Evolutionary conservation across 1,140 invertebrate genomes (phyloP), one percentile per base, ranked within the genome.

Genomic region (Macrocentrus cingulum): DNA sequence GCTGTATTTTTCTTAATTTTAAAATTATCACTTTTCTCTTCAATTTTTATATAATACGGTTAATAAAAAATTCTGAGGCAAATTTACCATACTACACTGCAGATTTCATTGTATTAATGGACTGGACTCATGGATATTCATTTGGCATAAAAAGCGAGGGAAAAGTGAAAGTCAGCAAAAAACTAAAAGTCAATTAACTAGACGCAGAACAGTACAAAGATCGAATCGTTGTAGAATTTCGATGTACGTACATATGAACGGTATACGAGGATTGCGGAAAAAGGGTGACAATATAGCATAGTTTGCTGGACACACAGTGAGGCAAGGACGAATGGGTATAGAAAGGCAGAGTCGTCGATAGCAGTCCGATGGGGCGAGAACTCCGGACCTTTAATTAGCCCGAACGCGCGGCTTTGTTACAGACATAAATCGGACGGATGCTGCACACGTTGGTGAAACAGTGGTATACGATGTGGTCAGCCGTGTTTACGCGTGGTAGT

Each of bases 351-450:
- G 44, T 50, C 36, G 46, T 57, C 56, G 46, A 57, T 57, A 57
- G 13, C 45, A 41, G 19, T 22, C 46, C 20, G 22, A 42, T 45
- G 56, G 56, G 15, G 56, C 56, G 56, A 49, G 56, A 57, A 57
- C 36, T 50, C 34, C 41, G 29, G 56, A 36, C 46, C 56, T 57
- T 57, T 57, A 57, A 57, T 57, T 57, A 57, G 56, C 44, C 46
- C 22, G 56, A 39, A 50, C 46, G 56, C 22, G 37, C 16, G 37
- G 56, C 32, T 57, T 57, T 46, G 46, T 57, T 50, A 50, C 45
- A 34, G 23, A 41, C 32, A 49, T 39, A 56, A 49, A 49, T 56
- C 23, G 13, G 32, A 22, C 18, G 32, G 54, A 44, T 20, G 45
- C 16, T 39, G 45, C 19, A 42, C 19, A 22, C 13, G 51, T 13